Percentiles rank a stretch among this genome's conserved stretches.
Conservation (phyloP, 2,888 invertebrate genomes). For the Orthosia cruda region DNA sequence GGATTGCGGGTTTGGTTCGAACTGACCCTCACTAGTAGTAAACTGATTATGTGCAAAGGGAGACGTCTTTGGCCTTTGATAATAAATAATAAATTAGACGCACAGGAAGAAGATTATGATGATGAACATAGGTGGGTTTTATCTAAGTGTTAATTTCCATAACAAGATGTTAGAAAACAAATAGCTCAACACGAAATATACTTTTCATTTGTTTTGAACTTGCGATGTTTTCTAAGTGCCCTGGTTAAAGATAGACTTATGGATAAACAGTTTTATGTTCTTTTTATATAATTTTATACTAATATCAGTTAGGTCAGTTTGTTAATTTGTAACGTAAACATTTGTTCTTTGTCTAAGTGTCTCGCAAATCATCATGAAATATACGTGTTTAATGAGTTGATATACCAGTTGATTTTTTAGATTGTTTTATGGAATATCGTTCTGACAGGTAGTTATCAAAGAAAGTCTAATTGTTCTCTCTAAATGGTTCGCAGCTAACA, state of each 20-base stretch:
- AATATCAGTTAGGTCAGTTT: not conserved
- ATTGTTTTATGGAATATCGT: not conserved
- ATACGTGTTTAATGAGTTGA: not conserved
- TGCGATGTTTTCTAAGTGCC: not conserved
- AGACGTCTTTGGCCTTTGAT: too few species aligned
- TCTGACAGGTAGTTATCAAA: constrained; percentile 25
- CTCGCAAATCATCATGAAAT: not conserved
- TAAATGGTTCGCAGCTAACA: too few species aligned
- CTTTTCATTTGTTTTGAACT: not conserved
- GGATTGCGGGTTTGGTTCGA: too few species aligned
- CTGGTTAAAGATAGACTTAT: not conserved
- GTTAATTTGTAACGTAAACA: not conserved
- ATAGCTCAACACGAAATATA: not conserved
- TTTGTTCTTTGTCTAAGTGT: not conserved
- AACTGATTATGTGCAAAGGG: too few species aligned
- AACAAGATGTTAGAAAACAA: too few species aligned
- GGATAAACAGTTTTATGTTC: not conserved
- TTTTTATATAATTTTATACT: not conserved
- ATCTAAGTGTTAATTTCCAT: too few species aligned
- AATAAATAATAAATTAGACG: too few species aligned
- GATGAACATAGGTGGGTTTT: too few species aligned
- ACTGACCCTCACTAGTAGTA: too few species aligned
- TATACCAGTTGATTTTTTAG: not conserved
- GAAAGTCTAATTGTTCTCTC: too few species aligned
- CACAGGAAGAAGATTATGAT: too few species aligned